Percentiles rank a stretch among this genome's conserved stretches.
Conservation (phyloP, 2,888 invertebrate genomes). For the Ctenicera cuprea region DNA sequence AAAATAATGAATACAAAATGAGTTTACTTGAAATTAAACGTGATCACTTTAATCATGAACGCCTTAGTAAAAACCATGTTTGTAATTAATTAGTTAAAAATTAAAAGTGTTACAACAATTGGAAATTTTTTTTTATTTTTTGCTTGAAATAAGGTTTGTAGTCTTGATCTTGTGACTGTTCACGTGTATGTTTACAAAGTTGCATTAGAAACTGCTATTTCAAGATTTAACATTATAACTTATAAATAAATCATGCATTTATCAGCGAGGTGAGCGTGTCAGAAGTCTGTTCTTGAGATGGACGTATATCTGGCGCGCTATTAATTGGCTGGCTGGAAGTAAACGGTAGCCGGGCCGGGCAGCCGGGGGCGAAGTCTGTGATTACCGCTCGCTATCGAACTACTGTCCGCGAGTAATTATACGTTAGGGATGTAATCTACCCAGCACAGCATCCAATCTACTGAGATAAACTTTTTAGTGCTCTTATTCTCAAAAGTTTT, state of each 20-base stretch:
- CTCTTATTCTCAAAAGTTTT: slow-evolving; percentile 58
- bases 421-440: slow-evolving; percentile 67
- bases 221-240: background rate
- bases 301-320: slow-evolving; percentile 52
- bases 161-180: no score
- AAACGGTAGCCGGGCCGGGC: slow-evolving; percentile 67
- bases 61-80: no score
- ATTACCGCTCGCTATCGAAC: slow-evolving; percentile 69
- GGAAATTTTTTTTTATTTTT: no score
- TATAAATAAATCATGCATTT: slow-evolving; percentile 13
- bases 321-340: slow-evolving; percentile 64
- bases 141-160: no score
- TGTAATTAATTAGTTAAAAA: no score
- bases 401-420: slow-evolving; percentile 70
- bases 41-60: background rate
- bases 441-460: slow-evolving; percentile 60
- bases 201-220: background rate
- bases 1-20: slow-evolving; percentile 15
- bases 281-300: slow-evolving; percentile 50
- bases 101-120: no score
- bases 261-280: slow-evolving; percentile 31
- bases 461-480: slow-evolving; percentile 43
- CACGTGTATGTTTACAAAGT: no score
- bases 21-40: background rate
- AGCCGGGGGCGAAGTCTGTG: slow-evolving; percentile 65